Base-by-base conservation (phyloP, 2,888 invertebrate species). In the Ctena decussata region DNA sequence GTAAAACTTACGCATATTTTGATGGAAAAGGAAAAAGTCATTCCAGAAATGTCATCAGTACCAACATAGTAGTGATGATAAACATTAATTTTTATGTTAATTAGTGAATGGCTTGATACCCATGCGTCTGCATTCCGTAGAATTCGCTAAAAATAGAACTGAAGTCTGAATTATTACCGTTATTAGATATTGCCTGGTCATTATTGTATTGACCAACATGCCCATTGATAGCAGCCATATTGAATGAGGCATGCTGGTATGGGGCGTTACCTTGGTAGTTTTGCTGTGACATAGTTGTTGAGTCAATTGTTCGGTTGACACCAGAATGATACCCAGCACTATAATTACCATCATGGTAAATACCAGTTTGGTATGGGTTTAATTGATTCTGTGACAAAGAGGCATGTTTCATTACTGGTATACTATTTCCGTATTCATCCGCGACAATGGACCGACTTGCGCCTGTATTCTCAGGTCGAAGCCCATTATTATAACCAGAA, bases 291-390 rank as follows among this genome's bases (percentile, higher is more conserved):
- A 88, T 78, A 70, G 82, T 41, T 65, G 82, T 37, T 35, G 89
- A 86, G 60, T 89, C 77, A 85, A 89, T 90, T 87, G 90, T 87
- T 65, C 89, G 89, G 86, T 90, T 91, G 90, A 90, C 91, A 87
- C 85, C 79, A 44, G 83, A 71, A 53, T 86, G 86, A 85, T 90
- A 91, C 70, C 89, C 87, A 53, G 89, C 80, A 81, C 88, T 86
- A 80, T 92, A 92, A 91, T 91, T 91, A 91, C 86, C 85, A 80
- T 89, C 89, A 84, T 91, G 86, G 82, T 88, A 88, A 85, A 84
- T 65, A 81, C 88, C 79, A 77, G 80, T 86, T 77, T 85, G 88
- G 83, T 82, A 86, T 74, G 78, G 73, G 69, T 82, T 88, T 80
- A 88, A 81, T 79, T 85, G 88, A 71, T 82, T 84, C 65, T 78